Base-by-base conservation (phyloP, 2,113 vertebrate species). In the Anas platyrhynchos region DNA sequence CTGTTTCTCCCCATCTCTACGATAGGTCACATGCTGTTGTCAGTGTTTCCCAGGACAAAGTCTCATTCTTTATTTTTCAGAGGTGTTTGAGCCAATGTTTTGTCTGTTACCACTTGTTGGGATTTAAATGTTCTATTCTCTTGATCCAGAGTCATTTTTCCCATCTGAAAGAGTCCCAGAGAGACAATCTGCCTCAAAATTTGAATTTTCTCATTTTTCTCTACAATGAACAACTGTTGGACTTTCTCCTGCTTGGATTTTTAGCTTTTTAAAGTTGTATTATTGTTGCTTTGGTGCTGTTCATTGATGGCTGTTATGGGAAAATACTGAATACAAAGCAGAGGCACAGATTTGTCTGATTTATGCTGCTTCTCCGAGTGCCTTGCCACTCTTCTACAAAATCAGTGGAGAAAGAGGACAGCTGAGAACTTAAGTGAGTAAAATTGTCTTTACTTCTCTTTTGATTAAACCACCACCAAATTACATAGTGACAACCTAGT, bases 381-480 rank as follows among this genome's bases (percentile, higher is more conserved):
- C 25, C 31, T 88, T 73, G 29, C 44, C 32, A 58, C 26, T 67
- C 36, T 63, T 54, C 44, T 63, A 32, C 32, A 88, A 74, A 86
- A 22, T 8, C n/a, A 71, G 36, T 2, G 11, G 61, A 76, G 46
- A 82, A 91, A 68, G 58, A 87, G n/a, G 65, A 74, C 65, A 88
- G 43, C 31, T 18, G 50, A 82, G 38, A 72, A 48, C 75, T 73
- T 56, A 25, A 78, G 34, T 16, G 61, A 68, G 52, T 71, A 65
- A 93, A 86, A 86, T 88, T 91, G 52, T 75, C 91, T 61, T 92
- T 38, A 86, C 43, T 96, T 94, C 92, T 94, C 80, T 93, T 94
- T 83, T 78, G 69, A 86, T 31, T 81, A 91, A 94, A 81, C 73
- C 86, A 93, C 66, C 56, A 75, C 43, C 69, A 92, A 90, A 91